Evolutionary conservation across 2,113 vertebrate species (phyloP).

Genomic region (Phalacrocorax brasilianus): DNA sequence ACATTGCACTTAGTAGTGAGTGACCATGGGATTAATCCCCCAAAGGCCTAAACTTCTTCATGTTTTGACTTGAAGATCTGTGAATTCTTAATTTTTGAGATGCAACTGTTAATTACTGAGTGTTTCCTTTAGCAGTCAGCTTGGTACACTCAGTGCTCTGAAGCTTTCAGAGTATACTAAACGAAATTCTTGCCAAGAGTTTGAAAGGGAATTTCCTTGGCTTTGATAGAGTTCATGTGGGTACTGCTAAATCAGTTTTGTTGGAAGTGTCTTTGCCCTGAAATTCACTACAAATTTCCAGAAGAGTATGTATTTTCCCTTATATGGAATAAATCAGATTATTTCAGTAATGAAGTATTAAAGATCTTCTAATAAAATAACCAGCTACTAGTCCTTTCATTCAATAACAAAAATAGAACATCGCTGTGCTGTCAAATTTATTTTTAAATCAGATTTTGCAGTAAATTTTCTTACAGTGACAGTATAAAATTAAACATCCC

Average conservation of each 20-base stretch:
- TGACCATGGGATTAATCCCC: not conserved
- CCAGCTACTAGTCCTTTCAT: not conserved
- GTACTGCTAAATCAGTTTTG: slow-evolving; percentile 17
- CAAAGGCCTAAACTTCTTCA: not conserved
- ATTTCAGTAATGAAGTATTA: not conserved
- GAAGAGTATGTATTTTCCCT: not conserved
- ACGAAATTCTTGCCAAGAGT: not conserved
- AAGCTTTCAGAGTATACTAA: not conserved
- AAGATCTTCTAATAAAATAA: not conserved
- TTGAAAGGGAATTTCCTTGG: not conserved
- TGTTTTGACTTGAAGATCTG: not conserved
- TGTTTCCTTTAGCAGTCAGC: not conserved
- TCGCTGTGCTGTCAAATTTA: not conserved
- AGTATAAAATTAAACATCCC: not conserved
- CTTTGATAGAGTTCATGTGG: slow-evolving; percentile 2
- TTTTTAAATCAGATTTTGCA: not conserved
- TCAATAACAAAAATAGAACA: not conserved
- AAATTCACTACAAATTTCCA: not conserved
- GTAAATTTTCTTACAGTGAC: not conserved
- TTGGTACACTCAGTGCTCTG: not conserved
- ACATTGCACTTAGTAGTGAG: not conserved
- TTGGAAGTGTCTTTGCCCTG: not conserved
- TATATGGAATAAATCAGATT: not conserved
- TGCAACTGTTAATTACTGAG: not conserved
- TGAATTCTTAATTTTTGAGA: not conserved